Base-by-base conservation (phyloP, 2,797 vertebrate genomes). In the Denticeps clupeoides region DNA sequence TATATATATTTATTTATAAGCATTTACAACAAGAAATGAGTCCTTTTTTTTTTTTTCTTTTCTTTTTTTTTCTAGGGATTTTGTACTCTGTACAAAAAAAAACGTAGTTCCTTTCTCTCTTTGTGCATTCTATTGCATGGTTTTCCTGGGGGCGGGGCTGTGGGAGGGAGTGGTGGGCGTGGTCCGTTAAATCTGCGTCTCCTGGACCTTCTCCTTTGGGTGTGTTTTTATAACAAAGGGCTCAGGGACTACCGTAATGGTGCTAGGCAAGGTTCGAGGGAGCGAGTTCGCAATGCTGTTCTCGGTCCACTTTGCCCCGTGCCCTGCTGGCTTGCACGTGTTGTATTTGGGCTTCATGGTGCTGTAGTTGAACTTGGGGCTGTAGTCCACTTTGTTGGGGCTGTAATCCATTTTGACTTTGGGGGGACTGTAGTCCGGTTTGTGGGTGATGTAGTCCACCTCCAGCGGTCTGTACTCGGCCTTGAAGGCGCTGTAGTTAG, bases 121-220 rank as follows among this genome's bases (percentile, higher is more conserved):
- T 82, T 92, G 89, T 92, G 89, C 90, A 92, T 89, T 87, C 87
- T 91, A 89, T 91, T 89, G 90, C 89, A 86, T 89, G 84, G 84
- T 68, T 82, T 67, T 82, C 32, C 84, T 80, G 75, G 81, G 49
- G 61, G 61, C 67, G 43, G 52, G 19, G 53, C 41, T 7, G 29
- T 35, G 7, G 31, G 33, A 42, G 56, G 47, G 19, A 48, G 31
- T 47, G 21, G 52, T 48, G 49, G 56, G 48, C 51, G 40, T 47
- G 37, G 16, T 54, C 49, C 28, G 69, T 85, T 85, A 97, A 74
- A 97, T 97, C 78, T 97, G 93, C 69, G 93, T 97, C 79, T 97
- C 93, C 86, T 98, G 93, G 69, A 97, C 93, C 72, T 94, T 97
- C 66, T 98, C 93, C 88, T 97, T 97, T 67, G 84, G 79, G 64